Evolutionary conservation across 2,797 vertebrate species (phyloP).

Genomic region (Pterois miles): DNA sequence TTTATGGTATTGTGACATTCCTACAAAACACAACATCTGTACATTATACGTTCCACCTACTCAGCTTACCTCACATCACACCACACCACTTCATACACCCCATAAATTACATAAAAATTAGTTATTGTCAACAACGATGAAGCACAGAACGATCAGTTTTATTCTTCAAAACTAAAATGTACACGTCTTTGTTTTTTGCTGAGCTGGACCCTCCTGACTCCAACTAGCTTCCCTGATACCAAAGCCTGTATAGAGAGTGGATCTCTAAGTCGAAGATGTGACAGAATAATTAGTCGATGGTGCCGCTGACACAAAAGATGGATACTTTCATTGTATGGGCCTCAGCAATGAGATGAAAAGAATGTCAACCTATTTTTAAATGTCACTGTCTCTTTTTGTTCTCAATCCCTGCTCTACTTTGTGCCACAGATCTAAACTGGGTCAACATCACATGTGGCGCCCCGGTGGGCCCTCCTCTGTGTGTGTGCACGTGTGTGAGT

Average conservation of each 20-base stretch:
- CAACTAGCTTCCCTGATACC: constrained; percentile 1
- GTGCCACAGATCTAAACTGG: constrained; percentile 84
- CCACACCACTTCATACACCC: background rate
- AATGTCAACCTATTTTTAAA: constrained; percentile 85
- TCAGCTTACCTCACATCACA: background rate
- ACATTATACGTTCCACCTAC: background rate
- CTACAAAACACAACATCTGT: background rate
- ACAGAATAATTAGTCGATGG: constrained; percentile 67
- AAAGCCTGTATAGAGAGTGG: background rate
- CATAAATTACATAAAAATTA: background rate
- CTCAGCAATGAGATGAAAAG: constrained; percentile 78
- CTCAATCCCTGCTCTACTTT: constrained; percentile 83
- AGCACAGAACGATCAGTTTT: background rate
- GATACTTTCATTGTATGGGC: constrained; percentile 70
- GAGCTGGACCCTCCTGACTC: background rate
- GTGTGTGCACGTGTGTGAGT: constrained; percentile 55
- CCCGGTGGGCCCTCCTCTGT: constrained; percentile 70
- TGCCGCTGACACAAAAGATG: constrained; percentile 70
- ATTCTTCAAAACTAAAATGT: background rate
- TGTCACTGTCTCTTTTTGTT: constrained; percentile 82
- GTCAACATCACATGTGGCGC: constrained; percentile 82
- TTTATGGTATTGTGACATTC: too few species aligned
- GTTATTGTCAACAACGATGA: background rate
- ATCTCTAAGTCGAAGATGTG: constrained; percentile 49
- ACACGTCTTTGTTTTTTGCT: background rate